phyloP scores from a whole-genome alignment of 2,888 invertebrate species.

The Conomelus anceps region DNA sequence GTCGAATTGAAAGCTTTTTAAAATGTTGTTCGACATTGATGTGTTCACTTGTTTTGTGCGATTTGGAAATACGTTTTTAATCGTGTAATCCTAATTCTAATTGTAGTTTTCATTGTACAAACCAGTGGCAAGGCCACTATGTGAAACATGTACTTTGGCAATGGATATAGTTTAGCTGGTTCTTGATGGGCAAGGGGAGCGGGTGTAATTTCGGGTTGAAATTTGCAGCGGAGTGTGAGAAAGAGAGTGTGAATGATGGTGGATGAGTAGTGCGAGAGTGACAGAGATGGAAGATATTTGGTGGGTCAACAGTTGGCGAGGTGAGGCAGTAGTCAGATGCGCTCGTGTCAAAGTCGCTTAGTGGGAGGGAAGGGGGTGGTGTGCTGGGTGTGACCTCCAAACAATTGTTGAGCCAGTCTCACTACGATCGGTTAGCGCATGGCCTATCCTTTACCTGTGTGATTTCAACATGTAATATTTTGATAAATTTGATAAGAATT shows the following conservation, averaged over 20 bases:
- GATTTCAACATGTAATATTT: too few relatives aligned
- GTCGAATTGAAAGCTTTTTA: background rate
- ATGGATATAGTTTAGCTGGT: background rate
- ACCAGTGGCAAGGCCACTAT: background rate
- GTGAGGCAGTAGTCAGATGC: background rate
- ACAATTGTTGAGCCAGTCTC: background rate
- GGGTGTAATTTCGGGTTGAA: background rate
- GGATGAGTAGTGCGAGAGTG: background rate
- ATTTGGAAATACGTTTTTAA: background rate
- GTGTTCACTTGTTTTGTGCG: background rate
- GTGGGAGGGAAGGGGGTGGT: background rate
- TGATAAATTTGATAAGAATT: too few relatives aligned
- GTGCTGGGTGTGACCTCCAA: background rate
- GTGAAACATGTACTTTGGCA: background rate
- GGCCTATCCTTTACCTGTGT: background rate
- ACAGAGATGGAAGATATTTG: background rate
- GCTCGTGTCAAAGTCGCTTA: background rate
- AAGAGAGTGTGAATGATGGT: too few relatives aligned
- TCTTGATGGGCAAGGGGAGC: background rate
- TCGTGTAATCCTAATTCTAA: background rate
- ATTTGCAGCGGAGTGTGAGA: background rate
- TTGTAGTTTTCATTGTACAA: background rate
- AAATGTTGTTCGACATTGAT: background rate
- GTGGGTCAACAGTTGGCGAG: background rate
- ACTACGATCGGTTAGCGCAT: background rate